Base-by-base conservation (phyloP, 2,797 vertebrate species). In the Silurus aristotelis region DNA sequence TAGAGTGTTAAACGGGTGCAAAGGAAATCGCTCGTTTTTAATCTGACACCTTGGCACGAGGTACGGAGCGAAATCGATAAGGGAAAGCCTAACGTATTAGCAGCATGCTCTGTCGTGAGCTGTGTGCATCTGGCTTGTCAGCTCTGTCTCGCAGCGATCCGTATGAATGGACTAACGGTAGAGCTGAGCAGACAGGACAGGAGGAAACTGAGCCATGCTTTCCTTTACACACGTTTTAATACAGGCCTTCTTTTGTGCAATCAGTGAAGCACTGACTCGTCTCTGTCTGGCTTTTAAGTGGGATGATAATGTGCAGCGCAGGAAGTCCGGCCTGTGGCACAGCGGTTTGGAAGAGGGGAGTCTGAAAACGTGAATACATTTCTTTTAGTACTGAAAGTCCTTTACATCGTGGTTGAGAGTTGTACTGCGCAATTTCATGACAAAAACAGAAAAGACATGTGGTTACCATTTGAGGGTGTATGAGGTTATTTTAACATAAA, bases 121-220 rank as follows among this genome's bases (percentile, higher is more conserved):
- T 90, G 90, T 90, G 87, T 90, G 84, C 86, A 70, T 61, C 72
- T 78, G 91, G 89, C 89, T 60, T 90, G 89, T 90, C 92, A 85
- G 90, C 67, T 20, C 89, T 77, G 73, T 72, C n/a, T 91, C 89
- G 91, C 46, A 88, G 93, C 92, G 80, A 88, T 90, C 87, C 84
- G 25, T 87, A 31, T 87, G 86, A 92, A 91, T 87, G 86, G 79
- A 68, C 71, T 86, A 58, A 93, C 92, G 94, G 93, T 91, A 15
- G 93, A 92, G 89, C 87, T 52, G 91, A 94, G 91, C 14, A 93
- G 93, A 94, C 92, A 80, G 93, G 92, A 93, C 38, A 93, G 92
- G 82, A 83, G 89, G 87, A 89, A 87, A 90, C 91, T 89, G 85
- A 93, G 91, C 89, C 92, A 91, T 92, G 87, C 88, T 83, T 94